Base-by-base conservation (phyloP, 1,140 invertebrate species). In the Harpegnathos saltator region DNA sequence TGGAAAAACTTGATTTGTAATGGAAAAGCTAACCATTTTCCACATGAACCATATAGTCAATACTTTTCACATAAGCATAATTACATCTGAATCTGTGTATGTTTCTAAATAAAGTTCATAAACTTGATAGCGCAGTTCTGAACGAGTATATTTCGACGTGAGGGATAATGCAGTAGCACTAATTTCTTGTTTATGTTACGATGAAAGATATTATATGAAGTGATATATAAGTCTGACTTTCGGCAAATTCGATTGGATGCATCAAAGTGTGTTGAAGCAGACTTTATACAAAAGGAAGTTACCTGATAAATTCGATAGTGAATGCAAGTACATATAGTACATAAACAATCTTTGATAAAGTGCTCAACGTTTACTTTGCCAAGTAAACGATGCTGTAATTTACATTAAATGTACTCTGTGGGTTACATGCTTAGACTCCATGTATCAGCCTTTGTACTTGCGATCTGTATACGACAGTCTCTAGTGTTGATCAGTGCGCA, bases 41-140 rank as follows among this genome's bases (percentile, higher is more conserved):
- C 54, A 19, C 4, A 26, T 52, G n/a, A 50, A 38, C 48, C 38
- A 58, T 19, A 26, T 26, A 59, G 56, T 63, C 19, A 5, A 24
- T 86, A 61, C 17, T 75, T 87, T 69, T 63, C 50, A 84, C 22
- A 29, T 62, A 59, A 84, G 50, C 74, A 50, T 84, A 69, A 63
- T 66, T 68, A 59, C 58, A 59, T 78, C 11, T 74, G 56, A 74
- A 63, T n/a, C 54, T 86, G 84, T 89, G 84, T 89, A 89, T 44
- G 73, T 88, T 88, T 56, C 19, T 77, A 81, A 89, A 89, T 89
- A 89, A 89, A 89, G 44, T 48, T 85, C 29, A 80, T 82, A 56
- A 48, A 78, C 73, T 85, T 75, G 52, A 75, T 26, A 66, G 52
- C 77, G 71, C 48, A 74, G 26, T 85, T 88, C n/a, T 11, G 48